These are phyloP conservation scores for Anoura caudifer DNA, from an alignment of 2,113 vertebrate genomes.

Conservation along the genomic window DNA sequence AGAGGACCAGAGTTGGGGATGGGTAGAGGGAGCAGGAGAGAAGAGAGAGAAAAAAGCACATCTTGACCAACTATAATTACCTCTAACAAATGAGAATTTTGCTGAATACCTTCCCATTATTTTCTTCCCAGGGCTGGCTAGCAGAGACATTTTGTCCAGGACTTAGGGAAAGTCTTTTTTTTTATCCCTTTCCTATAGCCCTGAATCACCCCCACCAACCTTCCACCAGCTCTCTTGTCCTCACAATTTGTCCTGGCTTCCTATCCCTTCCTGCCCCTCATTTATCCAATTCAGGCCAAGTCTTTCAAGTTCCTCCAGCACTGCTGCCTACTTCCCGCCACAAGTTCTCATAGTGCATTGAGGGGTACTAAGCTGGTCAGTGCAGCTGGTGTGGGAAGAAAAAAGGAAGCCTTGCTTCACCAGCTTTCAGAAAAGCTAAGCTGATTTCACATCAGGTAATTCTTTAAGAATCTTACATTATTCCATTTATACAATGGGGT, in stretches of 20 bases:
- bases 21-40: neutral
- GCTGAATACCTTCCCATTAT: neutral
- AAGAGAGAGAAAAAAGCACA: neutral
- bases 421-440: neutral
- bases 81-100: neutral
- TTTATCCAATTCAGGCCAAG: neutral
- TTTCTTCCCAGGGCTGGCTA: neutral
- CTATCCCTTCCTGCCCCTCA: neutral
- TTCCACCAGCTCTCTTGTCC: rapidly evolving
- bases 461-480: neutral
- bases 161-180: neutral
- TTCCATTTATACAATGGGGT: neutral
- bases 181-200: neutral
- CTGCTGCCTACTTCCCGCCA: too few species aligned
- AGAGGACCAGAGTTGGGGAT: neutral
- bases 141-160: neutral
- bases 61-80: neutral
- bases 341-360: neutral
- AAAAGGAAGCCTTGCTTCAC: neutral
- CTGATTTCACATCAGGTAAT: neutral
- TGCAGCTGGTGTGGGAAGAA: too few species aligned
- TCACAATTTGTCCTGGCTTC: neutral
- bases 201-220: rapidly evolving
- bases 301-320: neutral
- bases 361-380: neutral